Evolutionary conservation across 2,888 invertebrate genomes (phyloP).

Genomic region (Ormyrus rosae): DNA sequence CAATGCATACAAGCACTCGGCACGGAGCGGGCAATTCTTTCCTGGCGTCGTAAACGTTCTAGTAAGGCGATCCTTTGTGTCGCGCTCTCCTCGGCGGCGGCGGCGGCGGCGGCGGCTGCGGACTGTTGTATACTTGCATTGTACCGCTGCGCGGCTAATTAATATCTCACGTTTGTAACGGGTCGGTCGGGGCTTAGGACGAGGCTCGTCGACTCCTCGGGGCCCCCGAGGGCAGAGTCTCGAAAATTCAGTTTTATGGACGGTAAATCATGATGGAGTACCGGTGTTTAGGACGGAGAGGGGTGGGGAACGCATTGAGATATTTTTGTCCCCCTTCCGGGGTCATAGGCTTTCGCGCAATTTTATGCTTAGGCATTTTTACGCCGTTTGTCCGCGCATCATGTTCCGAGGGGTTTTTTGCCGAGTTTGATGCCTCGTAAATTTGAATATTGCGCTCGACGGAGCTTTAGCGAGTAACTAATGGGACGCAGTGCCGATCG

Average conservation of each 20-base stretch:
- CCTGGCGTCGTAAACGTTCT: slow-evolving; percentile 26
- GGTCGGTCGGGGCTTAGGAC: slow-evolving; percentile 4
- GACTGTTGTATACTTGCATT: neutral
- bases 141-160: slow-evolving; percentile 51
- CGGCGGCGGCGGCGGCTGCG: neutral
- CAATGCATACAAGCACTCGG: neutral
- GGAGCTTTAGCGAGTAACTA: no score
- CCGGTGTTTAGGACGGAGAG: neutral
- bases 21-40: slow-evolving; percentile 14
- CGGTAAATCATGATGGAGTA: slow-evolving; percentile 50
- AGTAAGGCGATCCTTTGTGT: slow-evolving; percentile 38
- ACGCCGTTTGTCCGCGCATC: no score
- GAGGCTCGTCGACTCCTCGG: neutral
- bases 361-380: no score
- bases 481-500: no score
- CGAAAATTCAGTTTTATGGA: slow-evolving; percentile 56
- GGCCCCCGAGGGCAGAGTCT: neutral
- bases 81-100: neutral
- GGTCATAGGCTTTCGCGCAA: slow-evolving; percentile 19
- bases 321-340: slow-evolving; percentile 55
- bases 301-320: slow-evolving; percentile 32
- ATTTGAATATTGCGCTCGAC: no score
- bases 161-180: slow-evolving; percentile 57
- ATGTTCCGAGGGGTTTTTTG: no score
- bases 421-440: neutral